Base-by-base conservation (phyloP, 2,888 invertebrate species). In the Epinotia nisella region DNA sequence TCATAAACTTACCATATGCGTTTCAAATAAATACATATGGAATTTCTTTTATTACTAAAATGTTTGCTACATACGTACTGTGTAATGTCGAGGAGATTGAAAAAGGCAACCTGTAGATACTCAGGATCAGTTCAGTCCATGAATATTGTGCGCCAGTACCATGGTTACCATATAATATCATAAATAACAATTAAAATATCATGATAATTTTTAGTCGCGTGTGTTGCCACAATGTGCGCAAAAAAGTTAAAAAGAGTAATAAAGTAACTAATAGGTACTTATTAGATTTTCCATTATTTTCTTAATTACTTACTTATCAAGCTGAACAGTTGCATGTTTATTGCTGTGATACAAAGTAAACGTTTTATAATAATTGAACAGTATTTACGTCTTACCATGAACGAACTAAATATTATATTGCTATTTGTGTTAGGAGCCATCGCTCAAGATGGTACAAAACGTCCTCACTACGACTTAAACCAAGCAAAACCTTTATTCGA, bases 401-500 rank as follows among this genome's bases (percentile, higher is more conserved):
- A 49, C 61, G n/a, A 1, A 29, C 21, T 21, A 2, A 7, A 10
- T 4, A n/a, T 61, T 45, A 45, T n/a, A 21, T 17, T 49, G 45
- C 45, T 61, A 17, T 45, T 61, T 13, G 24, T n/a, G 45, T 24
- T 61, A n/a, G 19, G 15, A 10, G 15, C n/a, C 9, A 13, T n/a
- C 9, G 21, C 21, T n/a, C 45, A 24, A 49, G 11, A 21, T 2
- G 39, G 3, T 0, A 2, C 17, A 10, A 39, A 39, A 0, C 21
- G 17, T 4, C 60, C 21, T 5, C 19, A 35, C 15, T 45, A 21
- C 51, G 66, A 59, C 10, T 9, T 71, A 10, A 51, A 21, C 3
- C 19, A 66, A 39, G 66, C 65, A 9, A 45, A 19, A 7, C 1
- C 45, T 13, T 53, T 71, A 11, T 71, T 71, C 19, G 41, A 51